phyloP scores from a whole-genome alignment of 1,140 invertebrate genomes.

The Pantala flavescens region DNA sequence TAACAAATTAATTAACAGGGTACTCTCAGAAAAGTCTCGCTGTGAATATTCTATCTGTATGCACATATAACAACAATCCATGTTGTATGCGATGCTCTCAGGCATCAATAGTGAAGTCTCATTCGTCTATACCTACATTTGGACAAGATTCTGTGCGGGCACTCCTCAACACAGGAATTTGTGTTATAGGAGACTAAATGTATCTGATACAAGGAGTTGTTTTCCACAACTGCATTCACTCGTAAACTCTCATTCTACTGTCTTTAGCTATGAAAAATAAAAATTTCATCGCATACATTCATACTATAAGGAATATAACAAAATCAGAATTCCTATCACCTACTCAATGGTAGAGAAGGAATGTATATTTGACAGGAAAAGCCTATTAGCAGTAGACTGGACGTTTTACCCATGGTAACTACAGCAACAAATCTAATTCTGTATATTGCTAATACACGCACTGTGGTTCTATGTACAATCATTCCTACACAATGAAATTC shows the following conservation, averaged over 20 bases:
- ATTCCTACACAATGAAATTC: neutral
- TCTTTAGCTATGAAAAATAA: neutral
- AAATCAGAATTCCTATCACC: neutral
- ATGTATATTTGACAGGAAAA: neutral
- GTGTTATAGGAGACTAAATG: neutral
- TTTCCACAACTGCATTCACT: neutral
- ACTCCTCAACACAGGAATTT: conserved; percentile 9
- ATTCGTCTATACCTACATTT: neutral
- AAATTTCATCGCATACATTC: neutral
- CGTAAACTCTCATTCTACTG: neutral
- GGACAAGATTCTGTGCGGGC: conserved; percentile 6
- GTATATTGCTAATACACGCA: conserved; percentile 16
- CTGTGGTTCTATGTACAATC: conserved; percentile 14
- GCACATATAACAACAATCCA: neutral
- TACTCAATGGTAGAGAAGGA: neutral
- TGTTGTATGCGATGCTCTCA: neutral
- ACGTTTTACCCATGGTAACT: conserved; percentile 14
- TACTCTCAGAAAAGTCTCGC: no score
- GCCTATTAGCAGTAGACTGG: neutral
- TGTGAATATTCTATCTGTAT: neutral
- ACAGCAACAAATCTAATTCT: conserved; percentile 14
- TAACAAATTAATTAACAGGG: no score
- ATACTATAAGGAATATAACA: neutral
- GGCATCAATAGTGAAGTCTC: conserved; percentile 2
- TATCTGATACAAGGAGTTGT: neutral